A percentile compares a stretch with the other conserved stretches of the same genome.
Evolutionary conservation across 2,888 invertebrate genomes (phyloP).

Genomic region (Marronus borbonicus): DNA sequence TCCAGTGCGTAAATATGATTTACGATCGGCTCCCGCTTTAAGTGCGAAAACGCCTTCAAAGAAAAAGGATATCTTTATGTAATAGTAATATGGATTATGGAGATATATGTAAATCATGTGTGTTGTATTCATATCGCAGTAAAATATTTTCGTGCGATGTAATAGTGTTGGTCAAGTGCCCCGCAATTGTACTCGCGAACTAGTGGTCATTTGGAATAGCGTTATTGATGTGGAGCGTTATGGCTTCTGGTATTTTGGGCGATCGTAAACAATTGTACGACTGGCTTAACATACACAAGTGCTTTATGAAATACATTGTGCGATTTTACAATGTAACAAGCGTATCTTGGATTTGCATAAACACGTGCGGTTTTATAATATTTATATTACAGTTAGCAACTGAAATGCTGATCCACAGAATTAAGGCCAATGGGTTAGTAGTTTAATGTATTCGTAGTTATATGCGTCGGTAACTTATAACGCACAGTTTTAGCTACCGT

Average conservation of each 20-base stretch:
- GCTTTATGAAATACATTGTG: constrained; percentile 22
- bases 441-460: background rate
- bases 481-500: too few species aligned
- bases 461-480: too few species aligned
- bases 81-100: background rate
- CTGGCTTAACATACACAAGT: constrained; percentile 11
- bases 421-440: background rate
- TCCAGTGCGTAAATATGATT: constrained; percentile 40
- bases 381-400: constrained; percentile 17
- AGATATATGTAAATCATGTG: background rate
- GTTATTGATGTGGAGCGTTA: constrained; percentile 18
- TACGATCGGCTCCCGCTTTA: constrained; percentile 16
- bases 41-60: constrained; percentile 22
- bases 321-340: constrained; percentile 35
- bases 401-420: background rate
- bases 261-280: constrained; percentile 37
- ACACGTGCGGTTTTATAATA: constrained; percentile 6
- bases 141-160: constrained; percentile 1
- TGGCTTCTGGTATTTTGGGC: constrained; percentile 32
- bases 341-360: background rate
- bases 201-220: constrained; percentile 1
- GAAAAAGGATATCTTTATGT: background rate
- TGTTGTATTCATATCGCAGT: constrained; percentile 6
- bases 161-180: background rate
- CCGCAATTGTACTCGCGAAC: background rate